These are phyloP conservation scores for Upupa epops DNA, from an alignment of 2,113 vertebrate species.

Conservation along the genomic window DNA sequence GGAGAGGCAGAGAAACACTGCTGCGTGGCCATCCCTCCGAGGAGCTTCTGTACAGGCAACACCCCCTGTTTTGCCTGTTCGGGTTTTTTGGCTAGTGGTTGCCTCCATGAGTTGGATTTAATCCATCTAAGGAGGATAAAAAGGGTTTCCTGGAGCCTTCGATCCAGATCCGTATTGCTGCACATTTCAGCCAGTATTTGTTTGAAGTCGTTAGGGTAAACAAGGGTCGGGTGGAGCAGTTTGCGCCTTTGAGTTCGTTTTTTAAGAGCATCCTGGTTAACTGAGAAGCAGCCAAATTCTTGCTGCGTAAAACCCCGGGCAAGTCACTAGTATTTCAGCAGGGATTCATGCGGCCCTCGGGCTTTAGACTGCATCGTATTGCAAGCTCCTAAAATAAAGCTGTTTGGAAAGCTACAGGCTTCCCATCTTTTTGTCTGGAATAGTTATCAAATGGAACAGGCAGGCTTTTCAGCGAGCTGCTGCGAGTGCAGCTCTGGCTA, in stretches of 20 bases:
- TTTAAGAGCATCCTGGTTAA: not conserved
- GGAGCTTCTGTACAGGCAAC: constrained; percentile 39
- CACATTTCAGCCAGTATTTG: not conserved
- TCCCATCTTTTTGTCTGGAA: constrained; percentile 57
- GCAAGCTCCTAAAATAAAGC: constrained; percentile 53
- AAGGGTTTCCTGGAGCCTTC: constrained; percentile 35
- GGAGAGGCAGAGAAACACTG: constrained; percentile 27
- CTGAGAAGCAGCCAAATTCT: constrained; percentile 7
- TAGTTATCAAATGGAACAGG: constrained; percentile 62
- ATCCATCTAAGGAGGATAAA: constrained; percentile 2
- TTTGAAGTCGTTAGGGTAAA: not conserved
- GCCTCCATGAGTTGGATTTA: constrained; percentile 18
- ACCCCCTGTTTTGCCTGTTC: constrained; percentile 40
- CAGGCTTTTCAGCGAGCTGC: constrained; percentile 63
- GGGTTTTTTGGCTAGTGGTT: constrained; percentile 42
- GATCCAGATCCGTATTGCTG: constrained; percentile 20
- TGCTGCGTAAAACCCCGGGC: constrained; percentile 3
- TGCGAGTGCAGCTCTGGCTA: constrained; percentile 67
- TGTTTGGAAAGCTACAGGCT: constrained; percentile 36
- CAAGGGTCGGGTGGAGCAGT: not conserved
- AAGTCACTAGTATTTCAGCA: constrained; percentile 25
- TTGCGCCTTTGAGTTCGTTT: not conserved
- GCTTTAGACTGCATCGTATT: not conserved
- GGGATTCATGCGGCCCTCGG: constrained; percentile 34
- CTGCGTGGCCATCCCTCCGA: constrained; percentile 18